Base-by-base conservation (phyloP, 2,888 invertebrate genomes). In the Iphiclides podalirius region DNA sequence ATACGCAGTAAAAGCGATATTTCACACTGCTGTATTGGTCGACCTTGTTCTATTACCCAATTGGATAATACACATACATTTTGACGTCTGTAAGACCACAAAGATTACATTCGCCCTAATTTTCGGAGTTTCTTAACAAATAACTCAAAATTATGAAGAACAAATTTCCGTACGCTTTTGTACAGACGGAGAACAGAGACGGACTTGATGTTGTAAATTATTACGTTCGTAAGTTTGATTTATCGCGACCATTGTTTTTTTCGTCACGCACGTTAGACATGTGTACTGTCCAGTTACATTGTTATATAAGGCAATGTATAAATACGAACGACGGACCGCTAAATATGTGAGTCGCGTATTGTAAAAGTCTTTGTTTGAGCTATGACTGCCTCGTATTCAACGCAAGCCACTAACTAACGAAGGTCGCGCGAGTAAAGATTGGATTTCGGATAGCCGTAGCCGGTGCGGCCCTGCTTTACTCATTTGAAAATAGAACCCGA, bases 321-420 rank as follows among this genome's bases (percentile, higher is more conserved):
- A 6, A 43, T 34, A 17, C n/a, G 15, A 14, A 26, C 2, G 13
- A 20, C 13, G 26, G 9, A 36, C 44, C 15, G 9, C 11, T 44
- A 36, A 31, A 17, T 47, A 47, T 47, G 47, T 41, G 13, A 7
- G 47, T 2, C 41, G 47, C 26, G 41, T 47, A 16, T n/a, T 20
- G 36, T 41, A 47, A 37, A 41, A 35, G 35, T 47, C 47, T 47
- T 47, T 47, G 47, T 47, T 37, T 47, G 47, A 42, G 41, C 41
- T 42, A n/a, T n/a, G n/a, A 47, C 36, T 26, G 41, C 20, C 35
- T 41, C 37, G 42, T 48, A 48, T 48, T 42, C 42, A 37, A 15
- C 8, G 23, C 28, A 14, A 20, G 20, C 37, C 37, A 13, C 13
- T 16, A 4, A 14, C 20, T n/a, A n/a, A n/a, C 17, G 41, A 42